Percentiles rank a stretch among this genome's conserved stretches.
Evolutionary conservation across 2,888 invertebrate genomes (phyloP).

Genomic region (Caenorhabditis panamensis): DNA sequence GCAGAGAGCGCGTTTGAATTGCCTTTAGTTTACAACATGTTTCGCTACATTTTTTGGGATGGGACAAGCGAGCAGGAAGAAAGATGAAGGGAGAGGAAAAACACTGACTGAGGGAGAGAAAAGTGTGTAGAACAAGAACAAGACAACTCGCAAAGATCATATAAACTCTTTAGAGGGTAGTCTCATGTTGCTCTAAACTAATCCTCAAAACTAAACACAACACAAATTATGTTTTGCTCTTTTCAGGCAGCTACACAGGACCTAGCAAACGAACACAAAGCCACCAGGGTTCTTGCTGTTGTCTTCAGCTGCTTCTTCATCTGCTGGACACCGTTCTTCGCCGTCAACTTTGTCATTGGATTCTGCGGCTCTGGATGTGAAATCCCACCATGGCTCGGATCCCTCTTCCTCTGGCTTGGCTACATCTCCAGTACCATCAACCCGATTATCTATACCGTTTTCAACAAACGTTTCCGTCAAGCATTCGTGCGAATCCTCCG

Average conservation of each 20-base stretch:
- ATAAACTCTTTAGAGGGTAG: constrained; percentile 25
- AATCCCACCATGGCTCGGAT: constrained; percentile 82
- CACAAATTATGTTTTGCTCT: not conserved
- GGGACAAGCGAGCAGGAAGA: constrained; percentile 7
- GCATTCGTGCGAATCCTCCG: constrained; percentile 78
- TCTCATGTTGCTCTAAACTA: not conserved
- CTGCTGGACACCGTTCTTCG: constrained; percentile 96
- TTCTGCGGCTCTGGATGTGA: constrained; percentile 84
- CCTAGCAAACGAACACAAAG: constrained; percentile 87
- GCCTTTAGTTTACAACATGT: constrained; percentile 56
- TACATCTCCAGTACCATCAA: constrained; percentile 96
- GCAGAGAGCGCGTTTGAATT: constrained; percentile 39
- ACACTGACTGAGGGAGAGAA: constrained; percentile 9
- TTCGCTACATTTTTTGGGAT: constrained; percentile 54
- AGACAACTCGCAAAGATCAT: constrained; percentile 32
- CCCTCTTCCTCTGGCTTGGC: constrained; percentile 93
- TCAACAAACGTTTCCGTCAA: constrained; percentile 91
- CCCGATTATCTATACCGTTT: constrained; percentile 95
- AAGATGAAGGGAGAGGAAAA: constrained; percentile 13
- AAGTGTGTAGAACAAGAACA: constrained; percentile 1
- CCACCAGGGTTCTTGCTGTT: constrained; percentile 94
- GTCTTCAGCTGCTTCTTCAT: constrained; percentile 95
- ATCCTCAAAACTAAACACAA: not conserved
- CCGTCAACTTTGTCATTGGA: constrained; percentile 90
- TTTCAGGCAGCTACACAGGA: constrained; percentile 75